These are phyloP conservation scores for Gasterosteus aculeatus DNA, from an alignment of 2,113 vertebrate genomes.

Conservation along the genomic window DNA sequence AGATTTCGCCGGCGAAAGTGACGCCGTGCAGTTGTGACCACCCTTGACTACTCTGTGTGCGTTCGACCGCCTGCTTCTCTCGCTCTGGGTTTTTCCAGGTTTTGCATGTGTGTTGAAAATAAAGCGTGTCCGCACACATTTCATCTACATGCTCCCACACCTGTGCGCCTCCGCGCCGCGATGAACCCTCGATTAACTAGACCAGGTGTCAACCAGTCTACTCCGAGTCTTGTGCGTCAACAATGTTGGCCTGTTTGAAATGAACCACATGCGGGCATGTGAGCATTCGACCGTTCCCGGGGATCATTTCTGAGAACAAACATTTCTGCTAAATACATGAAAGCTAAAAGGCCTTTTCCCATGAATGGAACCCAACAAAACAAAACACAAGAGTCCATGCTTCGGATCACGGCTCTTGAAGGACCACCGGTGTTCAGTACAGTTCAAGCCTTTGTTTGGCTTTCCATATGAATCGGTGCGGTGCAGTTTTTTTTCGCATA, in stretches of 20 bases:
- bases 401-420: slow-evolving; percentile 54
- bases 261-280: slow-evolving; percentile 60
- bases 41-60: background rate
- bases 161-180: background rate
- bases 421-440: slow-evolving; percentile 1
- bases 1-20: slow-evolving; percentile 61
- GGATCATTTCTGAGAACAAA: slow-evolving; percentile 47
- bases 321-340: slow-evolving; percentile 51
- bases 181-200: slow-evolving; percentile 27
- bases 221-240: slow-evolving; percentile 66
- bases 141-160: slow-evolving; percentile 10
- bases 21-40: slow-evolving; percentile 40
- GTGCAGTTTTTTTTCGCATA: background rate
- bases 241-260: slow-evolving; percentile 59
- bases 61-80: slow-evolving; percentile 12
- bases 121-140: slow-evolving; percentile 9
- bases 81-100: too few relatives aligned
- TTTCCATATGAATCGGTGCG: slow-evolving; percentile 8
- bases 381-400: slow-evolving; percentile 59
- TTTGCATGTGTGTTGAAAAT: slow-evolving; percentile 24
- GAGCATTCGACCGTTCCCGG: slow-evolving; percentile 17
- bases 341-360: slow-evolving; percentile 43
- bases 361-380: slow-evolving; percentile 47
- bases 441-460: background rate
- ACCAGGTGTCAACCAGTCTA: slow-evolving; percentile 68